Evolutionary conservation across 2,797 vertebrate genomes (phyloP).

Genomic region (Lutjanus campechanus): DNA sequence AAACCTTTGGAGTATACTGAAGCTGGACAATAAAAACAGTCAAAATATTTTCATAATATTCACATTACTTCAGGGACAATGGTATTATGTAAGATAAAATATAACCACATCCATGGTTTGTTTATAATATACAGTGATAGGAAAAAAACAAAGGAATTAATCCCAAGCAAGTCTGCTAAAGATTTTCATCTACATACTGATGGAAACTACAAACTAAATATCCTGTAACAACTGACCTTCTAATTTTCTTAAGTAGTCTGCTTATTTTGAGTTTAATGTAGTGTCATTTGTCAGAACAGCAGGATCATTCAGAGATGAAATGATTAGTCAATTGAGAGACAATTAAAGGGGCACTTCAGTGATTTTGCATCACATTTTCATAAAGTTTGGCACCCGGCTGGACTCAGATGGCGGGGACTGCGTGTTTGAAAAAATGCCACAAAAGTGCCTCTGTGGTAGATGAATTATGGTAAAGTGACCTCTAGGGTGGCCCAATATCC

Average conservation of each 20-base stretch:
- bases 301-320: neutral
- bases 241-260: neutral
- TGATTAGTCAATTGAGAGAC: neutral
- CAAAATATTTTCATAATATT: constrained; percentile 15
- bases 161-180: neutral
- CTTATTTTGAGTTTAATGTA: neutral
- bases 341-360: neutral
- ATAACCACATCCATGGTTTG: neutral
- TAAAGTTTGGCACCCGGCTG: neutral
- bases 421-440: too few relatives aligned
- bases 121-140: constrained; percentile 8
- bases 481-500: too few relatives aligned
- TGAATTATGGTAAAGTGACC: too few relatives aligned
- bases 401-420: too few relatives aligned
- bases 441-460: too few relatives aligned
- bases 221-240: neutral
- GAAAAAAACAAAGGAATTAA: neutral
- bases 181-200: constrained; percentile 2
- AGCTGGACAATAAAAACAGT: constrained; percentile 24
- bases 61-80: constrained; percentile 1
- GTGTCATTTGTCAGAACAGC: neutral
- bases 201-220: neutral
- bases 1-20: neutral
- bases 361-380: neutral
- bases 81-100: neutral